Evolutionary conservation across 2,888 invertebrate species (phyloP), one percentile per base, ranked within the genome.

Genomic region (Elmis aenea): DNA sequence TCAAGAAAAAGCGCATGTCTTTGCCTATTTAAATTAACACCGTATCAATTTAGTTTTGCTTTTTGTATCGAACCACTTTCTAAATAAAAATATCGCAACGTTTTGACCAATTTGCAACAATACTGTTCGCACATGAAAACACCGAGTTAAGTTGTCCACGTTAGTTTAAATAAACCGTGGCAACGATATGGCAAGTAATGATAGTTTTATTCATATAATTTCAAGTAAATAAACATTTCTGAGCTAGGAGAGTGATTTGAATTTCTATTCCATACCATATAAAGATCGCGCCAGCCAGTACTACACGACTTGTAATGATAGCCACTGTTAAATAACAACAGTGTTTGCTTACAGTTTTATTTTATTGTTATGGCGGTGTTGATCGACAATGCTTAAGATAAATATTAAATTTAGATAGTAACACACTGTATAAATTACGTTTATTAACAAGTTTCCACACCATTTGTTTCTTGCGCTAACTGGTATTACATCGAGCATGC

Each of bases 371-470:
- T 60, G 45, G 53, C 44, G 39, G 47, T 39, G 49, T 55, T 54
- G 55, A 59, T 58, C 60, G 62, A 61, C 60, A 59, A 55, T 57
- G 51, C 49, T 56, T 55, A 46, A 60, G 59, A 62, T 62, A 61
- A 60, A 58, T 54, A 46, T 56, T 46, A 51, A 54, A 57, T 61
- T 57, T 51, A 56, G 58, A 60, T 60, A 57, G 47, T 55, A 55
- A 54, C 54, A 54, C 52, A 54, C 54, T 57, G 52, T 51, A 58
- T 48, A 55, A 58, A 54, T 48, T 47, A 48, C 46, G 46, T 52
- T 57, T 51, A 52, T n/a, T n/a, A n/a, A n/a, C n/a, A n/a, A n/a
- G n/a, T n/a, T n/a, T n/a, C n/a, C n/a, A n/a, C n/a, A n/a, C n/a
- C n/a, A n/a, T n/a, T n/a, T n/a, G n/a, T n/a, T n/a, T n/a, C n/a